Evolutionary conservation across 2,113 vertebrate species (phyloP).

Genomic region (Garra rufa): DNA sequence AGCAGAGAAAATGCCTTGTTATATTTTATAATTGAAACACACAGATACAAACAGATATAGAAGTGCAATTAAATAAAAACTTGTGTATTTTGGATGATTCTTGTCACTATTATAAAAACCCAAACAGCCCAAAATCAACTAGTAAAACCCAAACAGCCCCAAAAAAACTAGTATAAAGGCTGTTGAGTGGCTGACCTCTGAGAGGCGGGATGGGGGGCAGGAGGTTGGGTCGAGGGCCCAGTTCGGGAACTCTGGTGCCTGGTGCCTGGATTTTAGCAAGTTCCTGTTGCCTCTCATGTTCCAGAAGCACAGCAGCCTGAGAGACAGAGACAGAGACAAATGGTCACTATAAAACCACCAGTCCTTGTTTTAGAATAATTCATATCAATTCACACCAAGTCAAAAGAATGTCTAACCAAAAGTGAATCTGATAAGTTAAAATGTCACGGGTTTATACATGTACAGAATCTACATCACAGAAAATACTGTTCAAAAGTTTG

Average conservation of each 20-base stretch:
- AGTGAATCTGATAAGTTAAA: too few relatives aligned
- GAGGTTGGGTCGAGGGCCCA: constrained; percentile 47
- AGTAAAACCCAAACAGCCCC: too few relatives aligned
- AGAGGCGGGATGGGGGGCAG: constrained; percentile 65
- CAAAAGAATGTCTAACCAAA: not conserved
- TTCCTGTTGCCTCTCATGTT: constrained; percentile 86
- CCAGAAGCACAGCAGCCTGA: constrained; percentile 84
- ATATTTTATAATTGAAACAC: too few relatives aligned
- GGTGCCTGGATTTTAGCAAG: constrained; percentile 77
- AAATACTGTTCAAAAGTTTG: not conserved
- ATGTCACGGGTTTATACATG: not conserved
- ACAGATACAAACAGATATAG: too few relatives aligned
- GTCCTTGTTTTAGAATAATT: not conserved
- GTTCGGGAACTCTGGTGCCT: constrained; percentile 39
- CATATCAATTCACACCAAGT: not conserved
- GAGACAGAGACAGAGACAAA: not conserved
- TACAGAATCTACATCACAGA: not conserved
- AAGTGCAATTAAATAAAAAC: too few relatives aligned
- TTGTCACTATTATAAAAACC: too few relatives aligned
- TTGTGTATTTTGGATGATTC: too few relatives aligned
- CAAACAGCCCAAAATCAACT: too few relatives aligned
- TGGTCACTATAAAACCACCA: not conserved
- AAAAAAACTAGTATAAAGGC: not conserved
- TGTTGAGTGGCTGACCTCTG: constrained; percentile 62
- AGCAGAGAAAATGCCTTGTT: too few relatives aligned